phyloP scores from a whole-genome alignment of 1,140 invertebrate genomes.

The Papilio xuthus region DNA sequence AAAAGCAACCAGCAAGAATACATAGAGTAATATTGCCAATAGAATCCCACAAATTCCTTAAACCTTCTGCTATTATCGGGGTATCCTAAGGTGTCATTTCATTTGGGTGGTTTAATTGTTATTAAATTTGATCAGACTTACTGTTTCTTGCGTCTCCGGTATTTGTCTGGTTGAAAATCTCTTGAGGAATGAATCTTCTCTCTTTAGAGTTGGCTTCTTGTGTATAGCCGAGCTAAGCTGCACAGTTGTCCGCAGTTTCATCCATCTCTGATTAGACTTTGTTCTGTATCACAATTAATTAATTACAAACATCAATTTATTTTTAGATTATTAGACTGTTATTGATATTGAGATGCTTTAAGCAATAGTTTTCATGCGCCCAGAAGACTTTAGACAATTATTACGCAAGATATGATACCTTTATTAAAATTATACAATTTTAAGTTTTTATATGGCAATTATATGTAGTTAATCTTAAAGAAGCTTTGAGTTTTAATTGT shows the following conservation, averaged over 20 bases:
- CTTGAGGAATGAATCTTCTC: constrained; percentile 97
- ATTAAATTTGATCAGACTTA: constrained; percentile 59
- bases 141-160: constrained; percentile 92
- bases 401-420: background rate
- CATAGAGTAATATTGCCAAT: no score
- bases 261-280: constrained; percentile 96
- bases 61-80: no score
- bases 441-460: constrained; percentile 24
- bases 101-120: no score
- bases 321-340: constrained; percentile 33
- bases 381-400: constrained; percentile 21
- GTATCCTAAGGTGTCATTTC: no score
- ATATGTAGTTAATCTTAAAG: background rate
- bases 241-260: constrained; percentile 95
- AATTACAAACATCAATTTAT: constrained; percentile 19
- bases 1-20: no score
- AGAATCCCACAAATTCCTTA: no score
- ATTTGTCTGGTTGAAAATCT: constrained; percentile 96
- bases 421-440: constrained; percentile 40
- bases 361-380: constrained; percentile 59
- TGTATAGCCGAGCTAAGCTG: constrained; percentile 95
- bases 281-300: constrained; percentile 83
- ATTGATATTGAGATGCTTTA: constrained; percentile 38
- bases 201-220: constrained; percentile 92
- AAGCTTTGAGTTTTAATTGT: background rate